A percentile compares a stretch with the other conserved stretches of the same genome.
phyloP scores from a whole-genome alignment of 2,888 invertebrate genomes.

The Ennomos erosarius region DNA sequence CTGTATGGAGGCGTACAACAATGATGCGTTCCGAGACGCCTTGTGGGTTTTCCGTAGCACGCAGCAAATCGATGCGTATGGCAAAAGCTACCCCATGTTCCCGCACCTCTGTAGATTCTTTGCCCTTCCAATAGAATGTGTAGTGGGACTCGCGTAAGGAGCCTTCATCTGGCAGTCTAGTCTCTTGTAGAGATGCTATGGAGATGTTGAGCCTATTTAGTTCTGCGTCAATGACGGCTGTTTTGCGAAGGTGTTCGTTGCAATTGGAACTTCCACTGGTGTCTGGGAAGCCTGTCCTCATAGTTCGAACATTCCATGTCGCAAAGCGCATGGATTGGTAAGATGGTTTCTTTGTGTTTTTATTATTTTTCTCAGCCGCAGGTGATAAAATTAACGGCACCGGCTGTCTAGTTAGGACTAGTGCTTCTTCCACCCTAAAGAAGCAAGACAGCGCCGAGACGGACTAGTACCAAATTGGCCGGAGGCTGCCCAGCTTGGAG shows the following conservation, averaged over 20 bases:
- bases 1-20: constrained; percentile 9
- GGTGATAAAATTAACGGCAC: constrained; percentile 6
- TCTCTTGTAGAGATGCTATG: constrained; percentile 34
- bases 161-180: constrained; percentile 29
- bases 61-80: constrained; percentile 20
- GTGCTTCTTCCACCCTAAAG: constrained; percentile 26
- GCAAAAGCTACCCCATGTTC: constrained; percentile 34
- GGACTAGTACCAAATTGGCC: constrained; percentile 34
- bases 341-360: constrained; percentile 1
- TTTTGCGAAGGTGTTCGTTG: constrained; percentile 12
- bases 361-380: constrained; percentile 9
- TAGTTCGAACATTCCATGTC: constrained; percentile 31
- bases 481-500: constrained; percentile 34
- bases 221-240: constrained; percentile 26
- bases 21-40: constrained; percentile 29
- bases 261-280: constrained; percentile 17
- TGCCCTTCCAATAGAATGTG: constrained; percentile 29
- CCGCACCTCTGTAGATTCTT: constrained; percentile 4
- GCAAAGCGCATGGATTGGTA: constrained; percentile 14
- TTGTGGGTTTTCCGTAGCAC: constrained; percentile 7
- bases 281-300: constrained; percentile 13
- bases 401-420: constrained; percentile 14
- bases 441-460: constrained; percentile 21
- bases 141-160: constrained; percentile 25
- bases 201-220: constrained; percentile 20